These are phyloP conservation scores for Trissolcus brochymenae DNA, from an alignment of 2,888 invertebrate genomes.

Conservation along the genomic window DNA sequence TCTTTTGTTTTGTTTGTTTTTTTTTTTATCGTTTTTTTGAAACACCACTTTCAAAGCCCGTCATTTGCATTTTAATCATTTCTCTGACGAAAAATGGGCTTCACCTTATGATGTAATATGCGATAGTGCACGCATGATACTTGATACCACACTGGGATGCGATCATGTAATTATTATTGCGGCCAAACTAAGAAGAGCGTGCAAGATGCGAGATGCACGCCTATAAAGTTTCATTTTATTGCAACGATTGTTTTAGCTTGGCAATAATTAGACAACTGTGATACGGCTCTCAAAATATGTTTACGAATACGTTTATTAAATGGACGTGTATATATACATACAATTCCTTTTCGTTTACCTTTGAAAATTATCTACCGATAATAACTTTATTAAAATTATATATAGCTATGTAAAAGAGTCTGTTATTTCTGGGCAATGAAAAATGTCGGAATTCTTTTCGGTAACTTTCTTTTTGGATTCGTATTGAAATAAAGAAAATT, in stretches of 20 bases:
- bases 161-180: conserved; percentile 27
- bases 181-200: conserved; percentile 13
- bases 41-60: not conserved
- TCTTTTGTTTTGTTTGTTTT: conserved; percentile 6
- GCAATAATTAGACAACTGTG: conserved; percentile 12
- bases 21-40: conserved; percentile 3
- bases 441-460: too few relatives aligned
- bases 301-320: not conserved
- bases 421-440: too few relatives aligned
- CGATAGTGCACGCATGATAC: conserved; percentile 1
- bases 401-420: too few relatives aligned
- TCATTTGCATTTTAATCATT: conserved; percentile 39
- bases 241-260: conserved; percentile 18
- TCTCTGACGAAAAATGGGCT: conserved; percentile 9
- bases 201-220: conserved; percentile 18
- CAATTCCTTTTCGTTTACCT: too few relatives aligned
- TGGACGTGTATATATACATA: too few relatives aligned
- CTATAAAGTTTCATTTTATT: conserved; percentile 18
- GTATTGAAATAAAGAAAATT: too few relatives aligned
- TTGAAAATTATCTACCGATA: too few relatives aligned
- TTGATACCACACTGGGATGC: conserved; percentile 12
- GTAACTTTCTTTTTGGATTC: too few relatives aligned
- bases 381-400: too few relatives aligned
- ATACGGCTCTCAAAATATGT: conserved; percentile 4
- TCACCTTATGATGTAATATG: conserved; percentile 5